Evolutionary conservation across 2,113 vertebrate species (phyloP), one percentile per base, ranked within the genome.

Genomic region (Pionites leucogaster): DNA sequence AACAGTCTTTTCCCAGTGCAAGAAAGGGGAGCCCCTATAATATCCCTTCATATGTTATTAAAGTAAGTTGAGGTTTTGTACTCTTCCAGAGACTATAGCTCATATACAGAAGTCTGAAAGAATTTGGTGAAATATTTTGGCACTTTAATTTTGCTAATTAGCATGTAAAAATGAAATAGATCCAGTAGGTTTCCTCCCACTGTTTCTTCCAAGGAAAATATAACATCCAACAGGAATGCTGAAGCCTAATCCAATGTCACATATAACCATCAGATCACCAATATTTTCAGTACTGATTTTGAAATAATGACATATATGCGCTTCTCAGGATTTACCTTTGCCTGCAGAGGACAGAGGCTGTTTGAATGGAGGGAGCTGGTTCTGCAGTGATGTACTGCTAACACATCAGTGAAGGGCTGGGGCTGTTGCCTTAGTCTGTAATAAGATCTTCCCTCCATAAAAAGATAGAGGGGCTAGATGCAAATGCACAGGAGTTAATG

Each of bases 331-430:
- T 11, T 39, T 20, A 2, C 10, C 22, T 72, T 13, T 57, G 41
- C 49, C 70, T 37, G 3, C 52, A 29, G 19, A 27, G 11, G 10
- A 23, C 33, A 10, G 52, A 77, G 35, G 31, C 22, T 19, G 0
- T 35, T 6, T 2, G 6, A 46, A 63, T 1, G 28, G 23, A 39
- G 6, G 37, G 47, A 39, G 31, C 13, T 18, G 2, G 75, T 1
- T 60, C 31, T 20, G 69, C 44, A 4, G 31, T 5, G n/a, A 4
- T 2, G 19, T 6, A 1, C 67, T 29, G 62, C 55, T 9, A 4
- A 20, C 3, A 1, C 18, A 3, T 7, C 53, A 33, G 57, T 39
- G 5, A 27, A 13, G 65, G 0, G 53, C 23, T 16, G 2, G 75
- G 52, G 35, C 47, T 31, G 23, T 6, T 8, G 13, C 57, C 78